Evolutionary conservation across 2,797 vertebrate species (phyloP).

Genomic region (Myoxocephalus aenaeus): DNA sequence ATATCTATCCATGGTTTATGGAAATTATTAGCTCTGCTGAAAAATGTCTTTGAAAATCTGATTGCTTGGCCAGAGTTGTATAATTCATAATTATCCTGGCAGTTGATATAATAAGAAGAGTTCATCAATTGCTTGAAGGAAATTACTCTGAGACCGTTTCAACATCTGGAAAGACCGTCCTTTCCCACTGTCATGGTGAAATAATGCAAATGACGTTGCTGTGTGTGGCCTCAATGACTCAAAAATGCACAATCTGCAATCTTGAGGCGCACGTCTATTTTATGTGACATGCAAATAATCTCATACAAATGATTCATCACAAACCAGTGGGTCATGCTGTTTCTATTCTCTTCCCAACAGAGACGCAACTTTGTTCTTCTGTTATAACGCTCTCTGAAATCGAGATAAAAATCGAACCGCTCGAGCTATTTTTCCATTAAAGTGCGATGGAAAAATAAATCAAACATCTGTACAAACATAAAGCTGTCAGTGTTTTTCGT

Average conservation of each 20-base stretch:
- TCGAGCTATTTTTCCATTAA: constrained; percentile 57
- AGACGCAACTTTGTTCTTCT: constrained; percentile 33
- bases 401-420: constrained; percentile 39
- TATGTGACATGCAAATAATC: constrained; percentile 78
- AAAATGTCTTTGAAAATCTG: constrained; percentile 54
- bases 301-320: constrained; percentile 59
- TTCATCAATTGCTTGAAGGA: constrained; percentile 50
- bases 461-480: constrained; percentile 74
- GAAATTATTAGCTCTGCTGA: constrained; percentile 48
- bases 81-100: constrained; percentile 64
- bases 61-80: constrained; percentile 48
- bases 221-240: constrained; percentile 48
- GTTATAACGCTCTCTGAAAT: constrained; percentile 41
- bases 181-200: constrained; percentile 40
- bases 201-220: constrained; percentile 46
- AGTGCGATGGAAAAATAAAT: constrained; percentile 63
- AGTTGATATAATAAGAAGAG: constrained; percentile 62
- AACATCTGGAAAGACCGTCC: constrained; percentile 47
- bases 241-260: constrained; percentile 58
- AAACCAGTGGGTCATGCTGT: constrained; percentile 74
- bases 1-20: constrained; percentile 40
- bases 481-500: constrained; percentile 53
- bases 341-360: constrained; percentile 52
- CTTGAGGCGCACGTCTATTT: constrained; percentile 57
- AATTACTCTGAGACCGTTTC: constrained; percentile 53